These are phyloP conservation scores for Pseudois nayaur DNA, from an alignment of 2,113 vertebrate species.

Conservation along the genomic window DNA sequence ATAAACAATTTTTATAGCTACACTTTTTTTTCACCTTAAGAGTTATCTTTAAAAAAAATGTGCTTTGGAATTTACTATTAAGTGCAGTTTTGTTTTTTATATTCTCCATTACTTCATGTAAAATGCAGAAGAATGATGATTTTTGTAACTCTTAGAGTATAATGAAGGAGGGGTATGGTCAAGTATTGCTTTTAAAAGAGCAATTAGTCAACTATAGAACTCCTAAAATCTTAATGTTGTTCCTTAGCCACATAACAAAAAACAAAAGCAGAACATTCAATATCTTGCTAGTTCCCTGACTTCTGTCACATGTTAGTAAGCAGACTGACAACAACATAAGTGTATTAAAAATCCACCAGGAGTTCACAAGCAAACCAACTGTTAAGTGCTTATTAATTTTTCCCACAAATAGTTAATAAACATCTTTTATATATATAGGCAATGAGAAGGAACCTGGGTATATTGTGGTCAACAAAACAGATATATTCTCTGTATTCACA, in stretches of 20 bases:
- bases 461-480: background rate
- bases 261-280: background rate
- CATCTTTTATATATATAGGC: background rate
- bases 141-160: background rate
- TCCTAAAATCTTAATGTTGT: background rate
- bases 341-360: background rate
- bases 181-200: background rate
- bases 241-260: background rate
- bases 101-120: background rate
- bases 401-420: background rate
- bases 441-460: background rate
- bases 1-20: background rate
- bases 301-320: background rate
- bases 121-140: background rate
- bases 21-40: background rate
- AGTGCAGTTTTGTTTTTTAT: background rate
- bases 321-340: background rate
- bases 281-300: background rate
- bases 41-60: background rate
- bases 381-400: background rate
- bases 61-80: background rate
- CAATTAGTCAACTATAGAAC: background rate
- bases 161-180: background rate
- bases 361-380: background rate
- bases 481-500: background rate